phyloP scores from a whole-genome alignment of 2,113 vertebrate species.

The Onychostoma macrolepis region DNA sequence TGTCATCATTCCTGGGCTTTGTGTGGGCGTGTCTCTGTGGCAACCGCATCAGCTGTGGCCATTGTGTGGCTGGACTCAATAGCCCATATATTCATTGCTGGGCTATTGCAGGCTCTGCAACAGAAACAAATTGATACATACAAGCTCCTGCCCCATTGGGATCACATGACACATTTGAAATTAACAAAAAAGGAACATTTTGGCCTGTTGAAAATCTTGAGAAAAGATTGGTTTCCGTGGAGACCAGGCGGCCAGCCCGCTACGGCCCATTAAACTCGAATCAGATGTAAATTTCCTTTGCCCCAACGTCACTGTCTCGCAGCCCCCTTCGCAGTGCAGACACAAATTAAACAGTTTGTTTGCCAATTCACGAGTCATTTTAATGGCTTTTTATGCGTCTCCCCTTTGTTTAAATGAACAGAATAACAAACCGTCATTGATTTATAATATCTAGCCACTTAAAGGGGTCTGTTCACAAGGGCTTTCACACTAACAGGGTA shows the following conservation, averaged over 20 bases:
- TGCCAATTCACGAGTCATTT: constrained; percentile 89
- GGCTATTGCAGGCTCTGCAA: constrained; percentile 74
- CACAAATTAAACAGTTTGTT: constrained; percentile 92
- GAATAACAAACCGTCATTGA: constrained; percentile 82
- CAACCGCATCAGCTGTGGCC: constrained; percentile 83
- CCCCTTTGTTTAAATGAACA: constrained; percentile 85
- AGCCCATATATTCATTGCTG: constrained; percentile 88
- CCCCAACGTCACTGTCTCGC: constrained; percentile 64
- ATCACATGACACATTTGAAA: constrained; percentile 82
- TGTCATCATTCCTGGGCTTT: constrained; percentile 87
- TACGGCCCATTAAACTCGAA: constrained; percentile 90
- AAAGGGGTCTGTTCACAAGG: constrained; percentile 59
- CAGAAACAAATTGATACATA: constrained; percentile 98
- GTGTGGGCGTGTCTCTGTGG: constrained; percentile 84
- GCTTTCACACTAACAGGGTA: constrained; percentile 57
- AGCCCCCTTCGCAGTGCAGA: constrained; percentile 75
- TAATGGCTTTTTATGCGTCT: constrained; percentile 87
- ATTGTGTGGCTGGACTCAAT: constrained; percentile 82
- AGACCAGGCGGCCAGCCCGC: constrained; percentile 76
- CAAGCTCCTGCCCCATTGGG: constrained; percentile 79
- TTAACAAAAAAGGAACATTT: constrained; percentile 87
- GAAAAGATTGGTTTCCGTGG: constrained; percentile 85
- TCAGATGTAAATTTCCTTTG: constrained; percentile 87
- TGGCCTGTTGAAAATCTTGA: constrained; percentile 88
- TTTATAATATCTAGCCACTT: constrained; percentile 86